phyloP scores from a whole-genome alignment of 2,113 vertebrate genomes.

The Budorcas taxicolor region DNA sequence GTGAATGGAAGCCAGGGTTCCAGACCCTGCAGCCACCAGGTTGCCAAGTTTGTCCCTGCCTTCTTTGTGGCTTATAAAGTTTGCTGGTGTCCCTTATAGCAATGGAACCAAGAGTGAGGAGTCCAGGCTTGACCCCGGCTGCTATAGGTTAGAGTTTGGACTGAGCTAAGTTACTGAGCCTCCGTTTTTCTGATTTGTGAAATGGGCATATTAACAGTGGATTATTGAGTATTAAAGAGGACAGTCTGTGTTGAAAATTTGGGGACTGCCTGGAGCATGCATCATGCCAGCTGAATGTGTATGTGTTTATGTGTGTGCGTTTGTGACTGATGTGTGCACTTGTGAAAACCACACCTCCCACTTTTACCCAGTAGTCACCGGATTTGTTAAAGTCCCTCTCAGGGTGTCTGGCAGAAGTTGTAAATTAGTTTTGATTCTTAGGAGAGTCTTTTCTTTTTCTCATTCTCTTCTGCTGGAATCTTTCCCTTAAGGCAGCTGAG shows the following conservation, averaged over 20 bases:
- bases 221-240: neutral
- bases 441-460: neutral
- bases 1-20: neutral
- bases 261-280: neutral
- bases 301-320: neutral
- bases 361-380: neutral
- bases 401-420: neutral
- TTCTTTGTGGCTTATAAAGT: neutral
- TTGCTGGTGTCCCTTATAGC: neutral
- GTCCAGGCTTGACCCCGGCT: neutral
- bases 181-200: neutral
- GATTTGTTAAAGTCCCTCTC: neutral
- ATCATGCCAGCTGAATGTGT: neutral
- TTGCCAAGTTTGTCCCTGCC: no score
- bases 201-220: neutral
- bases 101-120: neutral
- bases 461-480: neutral
- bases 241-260: neutral
- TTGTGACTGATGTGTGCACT: neutral
- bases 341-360: neutral
- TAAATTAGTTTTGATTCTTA: neutral
- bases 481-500: neutral
- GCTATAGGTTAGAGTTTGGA: neutral
- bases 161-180: neutral
- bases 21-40: rapidly evolving